A percentile compares a stretch with the other conserved stretches of the same genome.
These are phyloP conservation scores for Amphipyra berbera DNA, from an alignment of 2,888 invertebrate genomes.

Conservation along the genomic window DNA sequence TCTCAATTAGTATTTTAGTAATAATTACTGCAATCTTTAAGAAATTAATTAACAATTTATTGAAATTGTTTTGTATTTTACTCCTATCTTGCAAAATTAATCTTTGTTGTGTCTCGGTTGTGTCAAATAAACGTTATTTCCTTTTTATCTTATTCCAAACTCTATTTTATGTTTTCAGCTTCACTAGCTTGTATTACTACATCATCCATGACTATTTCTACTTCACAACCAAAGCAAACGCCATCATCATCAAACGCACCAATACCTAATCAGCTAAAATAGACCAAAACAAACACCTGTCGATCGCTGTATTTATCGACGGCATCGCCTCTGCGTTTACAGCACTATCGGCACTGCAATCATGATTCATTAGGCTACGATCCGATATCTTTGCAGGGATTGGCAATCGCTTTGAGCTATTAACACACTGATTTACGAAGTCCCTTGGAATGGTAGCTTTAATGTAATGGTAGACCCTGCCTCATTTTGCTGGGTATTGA, in stretches of 20 bases:
- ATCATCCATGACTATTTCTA: background rate
- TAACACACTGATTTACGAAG: slow-evolving; percentile 76
- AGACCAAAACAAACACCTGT: slow-evolving; percentile 24
- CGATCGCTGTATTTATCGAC: slow-evolving; percentile 44
- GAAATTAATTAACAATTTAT: no score
- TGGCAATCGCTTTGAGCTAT: slow-evolving; percentile 77
- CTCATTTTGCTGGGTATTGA: slow-evolving; percentile 47
- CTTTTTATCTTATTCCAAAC: no score
- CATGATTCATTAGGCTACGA: slow-evolving; percentile 73
- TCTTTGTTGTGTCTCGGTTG: no score
- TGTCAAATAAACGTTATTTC: no score
- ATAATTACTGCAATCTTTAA: no score
- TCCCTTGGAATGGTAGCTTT: slow-evolving; percentile 61
- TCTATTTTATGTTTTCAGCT: no score
- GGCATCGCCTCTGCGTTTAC: slow-evolving; percentile 23
- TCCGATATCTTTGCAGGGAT: slow-evolving; percentile 72
- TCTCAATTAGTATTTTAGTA: no score
- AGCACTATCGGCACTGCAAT: slow-evolving; percentile 65
- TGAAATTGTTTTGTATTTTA: no score
- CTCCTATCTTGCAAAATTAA: no score
- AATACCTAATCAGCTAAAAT: slow-evolving; percentile 38
- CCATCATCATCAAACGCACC: background rate
- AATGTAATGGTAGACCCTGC: slow-evolving; percentile 43
- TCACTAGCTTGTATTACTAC: background rate
- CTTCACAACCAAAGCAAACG: background rate